Evolutionary conservation across 2,113 vertebrate genomes (phyloP), one percentile per base, ranked within the genome.

Genomic region (Orientallactaga bullata): DNA sequence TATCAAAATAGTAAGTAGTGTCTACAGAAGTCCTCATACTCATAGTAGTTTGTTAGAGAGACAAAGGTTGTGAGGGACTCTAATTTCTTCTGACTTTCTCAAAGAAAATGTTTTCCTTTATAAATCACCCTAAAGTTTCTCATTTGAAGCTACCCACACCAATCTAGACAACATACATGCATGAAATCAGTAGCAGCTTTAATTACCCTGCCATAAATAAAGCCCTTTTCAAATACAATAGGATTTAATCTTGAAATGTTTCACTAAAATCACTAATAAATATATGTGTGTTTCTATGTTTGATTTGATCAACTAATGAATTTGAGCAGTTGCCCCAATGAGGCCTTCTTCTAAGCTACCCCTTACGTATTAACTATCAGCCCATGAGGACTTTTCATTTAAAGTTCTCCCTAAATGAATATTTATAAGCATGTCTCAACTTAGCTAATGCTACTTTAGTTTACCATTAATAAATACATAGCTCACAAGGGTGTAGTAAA

Each of bases 381-480:
- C 32, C 39, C 30, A 24, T 15, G 42, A 90, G 69, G 21, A 79
- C 68, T 18, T 93, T 83, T 86, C 39, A 81, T 73, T 90, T 93
- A 32, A 78, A 78, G 6, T 72, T 83, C 30, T 72, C 24, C 30
- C 24, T 76, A 81, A 90, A 94, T 80, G 26, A 94, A 85, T 93
- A 89, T 78, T 71, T 94, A 87, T 55, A 94, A 96, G 73, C 7
- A 81, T 32, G 23, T 5, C 12, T 92, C 66, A 66, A 7, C 37
- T 77, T 87, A 85, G 61, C 76, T 94, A 88, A 92, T 81, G 37
- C 76, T 89, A 79, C 88, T 88, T 24, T 82, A 88, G 11, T 88
- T 94, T 89, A 86, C 7, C 71, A 80, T 84, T 93, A 94, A 90
- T 94, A 95, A 89, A 79, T 93, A 39, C n/a, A 39, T 65, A n/a